Percentiles rank a stretch among this genome's conserved stretches.
Evolutionary conservation across 1,140 invertebrate species (phyloP).

Genomic region (Oedothorax gibbosus): DNA sequence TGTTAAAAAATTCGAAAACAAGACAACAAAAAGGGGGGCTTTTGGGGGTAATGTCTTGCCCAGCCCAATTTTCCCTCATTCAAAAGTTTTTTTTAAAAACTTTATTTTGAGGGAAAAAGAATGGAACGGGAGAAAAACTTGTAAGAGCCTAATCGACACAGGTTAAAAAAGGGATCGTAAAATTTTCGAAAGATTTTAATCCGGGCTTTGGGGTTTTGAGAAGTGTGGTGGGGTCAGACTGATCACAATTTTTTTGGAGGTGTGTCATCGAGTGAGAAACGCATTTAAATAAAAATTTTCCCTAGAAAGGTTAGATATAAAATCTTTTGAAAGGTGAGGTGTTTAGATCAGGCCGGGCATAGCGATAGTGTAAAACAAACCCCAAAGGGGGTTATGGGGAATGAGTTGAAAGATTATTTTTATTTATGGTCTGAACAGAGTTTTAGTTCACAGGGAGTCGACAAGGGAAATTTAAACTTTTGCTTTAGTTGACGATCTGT

Average conservation of each 20-base stretch:
- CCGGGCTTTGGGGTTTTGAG: not conserved
- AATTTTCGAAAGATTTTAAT: constrained; percentile 14
- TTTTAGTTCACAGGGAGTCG: not conserved
- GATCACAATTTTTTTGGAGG: constrained; percentile 13
- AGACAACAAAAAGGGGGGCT: not conserved
- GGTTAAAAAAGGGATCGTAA: not conserved
- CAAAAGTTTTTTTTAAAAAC: not conserved
- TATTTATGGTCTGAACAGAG: not conserved
- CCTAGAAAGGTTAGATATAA: not conserved
- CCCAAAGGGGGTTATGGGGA: not conserved
- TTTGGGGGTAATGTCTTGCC: not conserved
- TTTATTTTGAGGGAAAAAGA: not conserved
- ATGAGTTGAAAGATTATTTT: not conserved
- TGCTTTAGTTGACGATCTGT: not conserved
- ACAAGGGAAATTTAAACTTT: not conserved
- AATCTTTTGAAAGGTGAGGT: not conserved
- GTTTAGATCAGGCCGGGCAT: not conserved
- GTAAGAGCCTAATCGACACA: not conserved
- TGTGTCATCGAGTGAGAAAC: constrained; percentile 3
- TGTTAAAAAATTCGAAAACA: not conserved
- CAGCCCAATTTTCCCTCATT: not conserved
- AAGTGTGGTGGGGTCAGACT: constrained; percentile 1
- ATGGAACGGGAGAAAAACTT: not conserved
- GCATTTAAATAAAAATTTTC: not conserved
- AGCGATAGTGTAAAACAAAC: not conserved